Percentiles rank a stretch among this genome's conserved stretches.
These are phyloP conservation scores for Azemiops feae DNA, from an alignment of 2,113 vertebrate species.

Conservation along the genomic window DNA sequence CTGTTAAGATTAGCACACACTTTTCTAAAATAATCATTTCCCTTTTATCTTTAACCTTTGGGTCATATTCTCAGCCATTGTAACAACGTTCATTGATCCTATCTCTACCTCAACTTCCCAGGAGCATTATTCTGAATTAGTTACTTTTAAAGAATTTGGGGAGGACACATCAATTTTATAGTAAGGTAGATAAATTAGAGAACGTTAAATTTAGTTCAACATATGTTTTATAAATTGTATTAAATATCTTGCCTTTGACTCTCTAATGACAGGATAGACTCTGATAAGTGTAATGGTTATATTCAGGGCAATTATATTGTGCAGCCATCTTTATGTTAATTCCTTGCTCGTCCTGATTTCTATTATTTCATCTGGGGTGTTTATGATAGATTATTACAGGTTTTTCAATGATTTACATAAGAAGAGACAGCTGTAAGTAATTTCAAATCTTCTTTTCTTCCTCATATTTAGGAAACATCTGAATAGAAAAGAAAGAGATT, in stretches of 20 bases:
- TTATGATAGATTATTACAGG: constrained; percentile 51
- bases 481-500: constrained; percentile 68
- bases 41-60: constrained; percentile 2
- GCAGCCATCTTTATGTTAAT: constrained; percentile 44
- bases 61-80: not conserved
- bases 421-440: constrained; percentile 60
- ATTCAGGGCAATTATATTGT: constrained; percentile 20
- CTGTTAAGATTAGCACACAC: constrained; percentile 2
- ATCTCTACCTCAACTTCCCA: not conserved
- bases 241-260: constrained; percentile 37
- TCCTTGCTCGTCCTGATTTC: constrained; percentile 38
- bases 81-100: not conserved
- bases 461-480: constrained; percentile 68
- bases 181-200: constrained; percentile 7
- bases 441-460: constrained; percentile 66
- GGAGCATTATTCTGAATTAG: not conserved
- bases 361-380: constrained; percentile 51
- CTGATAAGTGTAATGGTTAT: constrained; percentile 38
- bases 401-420: constrained; percentile 54
- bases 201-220: constrained; percentile 27
- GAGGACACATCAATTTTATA: not conserved
- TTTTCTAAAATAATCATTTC: not conserved
- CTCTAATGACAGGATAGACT: constrained; percentile 39
- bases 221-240: constrained; percentile 27
- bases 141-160: not conserved